Base-by-base conservation (phyloP, 2,888 invertebrate species). In the Phengaris arion region DNA sequence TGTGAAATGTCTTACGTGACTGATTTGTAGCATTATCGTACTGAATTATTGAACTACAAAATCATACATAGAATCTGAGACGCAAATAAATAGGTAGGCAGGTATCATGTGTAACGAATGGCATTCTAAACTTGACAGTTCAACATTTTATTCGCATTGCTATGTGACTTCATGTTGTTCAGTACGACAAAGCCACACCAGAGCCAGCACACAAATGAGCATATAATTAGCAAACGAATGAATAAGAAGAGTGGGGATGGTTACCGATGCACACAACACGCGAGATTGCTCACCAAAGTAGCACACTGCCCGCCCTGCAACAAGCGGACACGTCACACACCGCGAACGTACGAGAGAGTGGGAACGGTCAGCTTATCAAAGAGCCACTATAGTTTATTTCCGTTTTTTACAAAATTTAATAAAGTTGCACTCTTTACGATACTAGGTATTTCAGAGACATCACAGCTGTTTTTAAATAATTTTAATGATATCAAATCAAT, bases 241-340 rank as follows among this genome's bases (percentile, higher is more conserved):
- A 89, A 90, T 94, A 94, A 94, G 93, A 94, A 96, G 95, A 96
- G 96, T 96, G 96, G 95, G 95, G 87, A 96, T 96, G 96, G 96
- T 95, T 97, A 97, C 97, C 97, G 97, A 97, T 97, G 97, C 96
- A 97, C 96, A 97, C 96, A 97, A 97, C 96, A 97, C 97, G 97
- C 97, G 96, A 96, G 96, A 97, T 97, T 97, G 97, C 97, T 97
- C 97, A 97, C 97, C 97, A 97, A 96, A 96, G 96, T 96, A 95
- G 97, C 97, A 96, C 97, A 97, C 96, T 96, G 96, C 95, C 97
- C 97, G 96, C 97, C 97, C 97, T 97, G 97, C 94, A 93, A 93
- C 93, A 93, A 93, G 92, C 92, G 87, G 86, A 90, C 87, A 91
- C 84, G 89, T 89, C 77, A 78, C 87, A 84, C 80, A 80, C 80